A percentile compares a stretch with the other conserved stretches of the same genome.
Conservation (phyloP, 2,113 vertebrate species). For the western clawed frog (Xenopus tropicalis) region UCB_Xtro_10.0 CM004450.2:54986501-54987000, state of each 20-base stretch:
- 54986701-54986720: constrained; percentile 31
- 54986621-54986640: too few species aligned
- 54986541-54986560: too few species aligned
- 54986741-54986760: constrained; percentile 58
- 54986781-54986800: constrained; percentile 83
- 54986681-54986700: too few species aligned
- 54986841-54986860: constrained; percentile 18
- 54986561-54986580: too few species aligned
- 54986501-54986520: too few species aligned
- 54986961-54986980: constrained; percentile 61
- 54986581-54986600: too few species aligned
- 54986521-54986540: too few species aligned
- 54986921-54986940: constrained; percentile 41
- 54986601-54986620: too few species aligned
- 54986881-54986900: constrained; percentile 31
- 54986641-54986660: too few species aligned
- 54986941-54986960: constrained; percentile 61
- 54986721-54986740: constrained; percentile 63
- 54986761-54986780: constrained; percentile 99
- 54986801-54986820: constrained; percentile 36
- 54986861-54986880: constrained; percentile 29
- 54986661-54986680: too few species aligned
- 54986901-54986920: constrained; percentile 16
- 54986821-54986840: constrained; percentile 43
- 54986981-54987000: constrained; percentile 48